Evolutionary conservation across 2,113 vertebrate species (phyloP).

Genomic region (Muntiacus reevesi): DNA sequence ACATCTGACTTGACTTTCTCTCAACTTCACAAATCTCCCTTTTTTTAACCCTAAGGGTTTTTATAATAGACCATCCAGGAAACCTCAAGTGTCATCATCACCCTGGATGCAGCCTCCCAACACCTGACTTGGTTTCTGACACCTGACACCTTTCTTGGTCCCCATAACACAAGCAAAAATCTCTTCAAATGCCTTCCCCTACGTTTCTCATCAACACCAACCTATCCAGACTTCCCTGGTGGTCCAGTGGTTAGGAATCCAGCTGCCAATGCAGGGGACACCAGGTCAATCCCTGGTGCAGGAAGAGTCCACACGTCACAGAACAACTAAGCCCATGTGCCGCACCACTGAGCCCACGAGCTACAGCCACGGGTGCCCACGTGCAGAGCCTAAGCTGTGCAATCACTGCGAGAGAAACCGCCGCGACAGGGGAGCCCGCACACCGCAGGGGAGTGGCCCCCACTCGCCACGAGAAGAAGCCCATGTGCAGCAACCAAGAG

Average conservation of each 20-base stretch:
- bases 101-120: background rate
- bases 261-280: background rate
- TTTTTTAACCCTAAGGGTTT: background rate
- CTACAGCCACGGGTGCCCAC: background rate
- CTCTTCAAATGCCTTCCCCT: background rate
- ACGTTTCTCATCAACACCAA: background rate
- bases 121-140: background rate
- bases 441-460: background rate
- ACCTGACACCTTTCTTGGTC: background rate
- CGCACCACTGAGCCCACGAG: fast-evolving
- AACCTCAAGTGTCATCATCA: background rate
- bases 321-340: background rate
- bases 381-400: background rate
- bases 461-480: background rate
- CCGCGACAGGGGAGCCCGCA: background rate
- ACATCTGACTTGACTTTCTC: background rate
- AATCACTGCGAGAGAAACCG: background rate
- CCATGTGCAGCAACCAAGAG: background rate
- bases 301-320: background rate
- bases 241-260: background rate
- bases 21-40: background rate
- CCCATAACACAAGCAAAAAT: background rate
- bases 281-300: background rate
- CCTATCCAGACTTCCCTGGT: background rate
- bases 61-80: background rate